These are phyloP conservation scores for Malacosoma neustria DNA, from an alignment of 2,888 invertebrate genomes.

Conservation along the genomic window DNA sequence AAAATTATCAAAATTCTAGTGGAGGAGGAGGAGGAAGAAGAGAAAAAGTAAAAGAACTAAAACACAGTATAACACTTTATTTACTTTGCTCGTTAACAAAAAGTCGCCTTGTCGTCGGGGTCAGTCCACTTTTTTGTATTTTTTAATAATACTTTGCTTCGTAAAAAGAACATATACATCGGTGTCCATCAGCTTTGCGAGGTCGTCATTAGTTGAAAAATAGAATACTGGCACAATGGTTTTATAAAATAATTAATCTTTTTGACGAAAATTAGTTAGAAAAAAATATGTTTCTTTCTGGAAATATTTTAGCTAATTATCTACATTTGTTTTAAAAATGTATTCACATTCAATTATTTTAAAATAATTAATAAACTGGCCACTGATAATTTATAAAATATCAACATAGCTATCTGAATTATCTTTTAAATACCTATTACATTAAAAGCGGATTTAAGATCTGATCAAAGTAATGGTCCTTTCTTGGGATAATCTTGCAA, in stretches of 20 bases:
- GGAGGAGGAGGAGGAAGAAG: too few species aligned
- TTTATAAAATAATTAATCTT: too few species aligned
- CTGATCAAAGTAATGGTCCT: not conserved
- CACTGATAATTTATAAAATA: too few species aligned
- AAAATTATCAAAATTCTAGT: too few species aligned
- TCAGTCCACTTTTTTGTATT: slow-evolving; percentile 35
- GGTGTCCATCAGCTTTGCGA: slow-evolving; percentile 15
- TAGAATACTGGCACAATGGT: not conserved
- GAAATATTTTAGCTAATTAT: too few species aligned
- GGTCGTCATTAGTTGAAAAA: not conserved
- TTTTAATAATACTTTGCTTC: slow-evolving; percentile 27
- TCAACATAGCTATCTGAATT: too few species aligned
- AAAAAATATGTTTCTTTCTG: too few species aligned
- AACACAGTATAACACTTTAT: slow-evolving; percentile 29
- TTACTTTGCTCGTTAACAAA: slow-evolving; percentile 25
- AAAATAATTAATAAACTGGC: too few species aligned
- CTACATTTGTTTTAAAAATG: too few species aligned
- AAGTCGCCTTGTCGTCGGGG: slow-evolving; percentile 45
- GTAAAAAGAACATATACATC: slow-evolving; percentile 29
- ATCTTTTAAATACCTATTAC: not conserved
- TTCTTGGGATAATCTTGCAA: not conserved
- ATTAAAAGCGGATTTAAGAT: not conserved
- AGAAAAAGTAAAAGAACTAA: slow-evolving; percentile 19
- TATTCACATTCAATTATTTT: too few species aligned
- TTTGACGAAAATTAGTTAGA: too few species aligned